Evolutionary conservation across 2,113 vertebrate genomes (phyloP).

Genomic region (Indicator maculatus): DNA sequence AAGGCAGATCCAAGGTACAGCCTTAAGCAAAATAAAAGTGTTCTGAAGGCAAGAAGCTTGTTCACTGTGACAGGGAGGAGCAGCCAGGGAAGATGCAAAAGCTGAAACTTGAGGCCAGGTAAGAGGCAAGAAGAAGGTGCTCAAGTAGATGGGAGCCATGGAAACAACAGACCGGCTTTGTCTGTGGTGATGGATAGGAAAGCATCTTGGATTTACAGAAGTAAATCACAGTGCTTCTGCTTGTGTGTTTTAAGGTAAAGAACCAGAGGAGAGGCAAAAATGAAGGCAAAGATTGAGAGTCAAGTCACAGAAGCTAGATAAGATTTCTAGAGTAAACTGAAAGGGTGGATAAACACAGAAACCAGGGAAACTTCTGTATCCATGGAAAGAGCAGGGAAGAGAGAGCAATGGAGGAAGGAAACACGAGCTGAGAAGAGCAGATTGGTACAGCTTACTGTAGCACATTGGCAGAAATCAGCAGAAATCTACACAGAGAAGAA

Average conservation of each 20-base stretch:
- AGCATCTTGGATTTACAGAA: neutral
- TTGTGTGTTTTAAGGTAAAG: neutral
- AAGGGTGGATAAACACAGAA: neutral
- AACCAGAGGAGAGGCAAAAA: neutral
- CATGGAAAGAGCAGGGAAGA: neutral
- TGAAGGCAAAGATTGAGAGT: neutral
- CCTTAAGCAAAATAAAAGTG: neutral
- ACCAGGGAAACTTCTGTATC: neutral
- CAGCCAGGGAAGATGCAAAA: neutral
- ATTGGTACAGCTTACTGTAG: neutral
- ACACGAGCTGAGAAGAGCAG: neutral
- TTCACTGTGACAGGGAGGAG: neutral
- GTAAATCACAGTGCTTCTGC: neutral
- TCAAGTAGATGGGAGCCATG: neutral
- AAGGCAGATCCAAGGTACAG: neutral
- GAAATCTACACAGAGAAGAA: neutral
- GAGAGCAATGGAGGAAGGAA: neutral
- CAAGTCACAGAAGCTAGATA: neutral
- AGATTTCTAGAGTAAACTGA: neutral
- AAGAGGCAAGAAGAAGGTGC: neutral
- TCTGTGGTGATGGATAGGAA: neutral
- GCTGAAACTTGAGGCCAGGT: neutral
- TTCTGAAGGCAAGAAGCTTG: neutral
- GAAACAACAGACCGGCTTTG: neutral
- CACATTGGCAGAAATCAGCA: neutral